These are phyloP conservation scores for Gallinago stenura DNA, from an alignment of 2,797 vertebrate species.

Conservation along the genomic window DNA sequence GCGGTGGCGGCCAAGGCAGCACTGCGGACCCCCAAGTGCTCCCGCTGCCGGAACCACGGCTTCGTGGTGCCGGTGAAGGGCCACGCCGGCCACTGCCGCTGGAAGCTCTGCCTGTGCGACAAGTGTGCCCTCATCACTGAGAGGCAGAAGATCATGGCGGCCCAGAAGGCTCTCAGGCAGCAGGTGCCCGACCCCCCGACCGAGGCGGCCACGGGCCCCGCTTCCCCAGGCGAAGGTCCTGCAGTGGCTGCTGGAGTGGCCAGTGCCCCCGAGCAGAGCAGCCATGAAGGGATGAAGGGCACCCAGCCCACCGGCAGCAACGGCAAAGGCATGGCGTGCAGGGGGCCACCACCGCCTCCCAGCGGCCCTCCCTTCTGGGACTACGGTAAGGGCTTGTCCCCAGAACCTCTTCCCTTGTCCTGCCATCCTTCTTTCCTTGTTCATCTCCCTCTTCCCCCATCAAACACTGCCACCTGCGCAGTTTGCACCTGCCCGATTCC, in stretches of 20 bases:
- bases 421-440: not conserved
- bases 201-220: rapidly evolving
- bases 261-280: not conserved
- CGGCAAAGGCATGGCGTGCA: not conserved
- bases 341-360: not conserved
- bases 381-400: constrained; percentile 70
- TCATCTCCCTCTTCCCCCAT: not conserved
- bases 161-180: constrained; percentile 77
- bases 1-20: not conserved
- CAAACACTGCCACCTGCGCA: rapidly evolving
- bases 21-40: constrained; percentile 68
- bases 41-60: constrained; percentile 78
- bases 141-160: constrained; percentile 82
- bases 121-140: constrained; percentile 77
- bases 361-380: constrained; percentile 45
- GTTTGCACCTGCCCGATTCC: not conserved
- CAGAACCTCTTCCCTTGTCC: not conserved
- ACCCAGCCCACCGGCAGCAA: not conserved
- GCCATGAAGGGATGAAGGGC: not conserved
- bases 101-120: constrained; percentile 72
- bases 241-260: not conserved
- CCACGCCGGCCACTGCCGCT: constrained; percentile 69
- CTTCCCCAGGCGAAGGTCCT: not conserved
- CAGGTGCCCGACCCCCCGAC: constrained; percentile 20
- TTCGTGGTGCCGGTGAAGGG: constrained; percentile 76